These are phyloP conservation scores for Mythimna lalbum DNA, from an alignment of 2,888 invertebrate genomes.

Conservation along the genomic window DNA sequence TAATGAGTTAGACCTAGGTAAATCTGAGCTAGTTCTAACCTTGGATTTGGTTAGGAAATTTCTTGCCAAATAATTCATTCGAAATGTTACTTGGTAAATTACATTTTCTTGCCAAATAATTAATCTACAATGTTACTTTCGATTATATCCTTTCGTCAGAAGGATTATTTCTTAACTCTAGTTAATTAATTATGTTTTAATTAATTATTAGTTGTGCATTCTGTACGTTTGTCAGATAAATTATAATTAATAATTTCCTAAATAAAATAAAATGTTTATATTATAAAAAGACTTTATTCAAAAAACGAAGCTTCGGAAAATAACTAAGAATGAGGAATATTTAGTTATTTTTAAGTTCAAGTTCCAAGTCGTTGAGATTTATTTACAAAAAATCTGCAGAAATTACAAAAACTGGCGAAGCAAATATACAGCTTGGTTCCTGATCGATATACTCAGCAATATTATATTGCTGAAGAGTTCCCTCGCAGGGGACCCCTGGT, in stretches of 20 bases:
- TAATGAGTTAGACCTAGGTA: conserved; percentile 24
- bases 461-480: too few species aligned
- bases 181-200: neutral
- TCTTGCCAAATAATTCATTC: conserved; percentile 22
- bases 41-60: conserved; percentile 46
- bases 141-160: neutral
- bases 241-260: neutral
- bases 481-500: too few species aligned
- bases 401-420: neutral
- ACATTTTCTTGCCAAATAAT: conserved; percentile 17
- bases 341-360: too few species aligned
- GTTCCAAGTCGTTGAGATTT: too few species aligned
- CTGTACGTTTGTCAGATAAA: too few species aligned
- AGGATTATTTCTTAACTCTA: neutral
- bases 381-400: too few species aligned
- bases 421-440: neutral
- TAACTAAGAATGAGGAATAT: too few species aligned
- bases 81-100: too few species aligned
- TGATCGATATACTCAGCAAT: neutral
- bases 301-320: neutral
- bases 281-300: neutral
- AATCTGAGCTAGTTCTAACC: conserved; percentile 28
- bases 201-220: neutral
- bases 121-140: conserved; percentile 17
- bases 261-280: too few species aligned